Evolutionary conservation across 2,888 invertebrate genomes (phyloP).

Genomic region (Acleris holmiana): DNA sequence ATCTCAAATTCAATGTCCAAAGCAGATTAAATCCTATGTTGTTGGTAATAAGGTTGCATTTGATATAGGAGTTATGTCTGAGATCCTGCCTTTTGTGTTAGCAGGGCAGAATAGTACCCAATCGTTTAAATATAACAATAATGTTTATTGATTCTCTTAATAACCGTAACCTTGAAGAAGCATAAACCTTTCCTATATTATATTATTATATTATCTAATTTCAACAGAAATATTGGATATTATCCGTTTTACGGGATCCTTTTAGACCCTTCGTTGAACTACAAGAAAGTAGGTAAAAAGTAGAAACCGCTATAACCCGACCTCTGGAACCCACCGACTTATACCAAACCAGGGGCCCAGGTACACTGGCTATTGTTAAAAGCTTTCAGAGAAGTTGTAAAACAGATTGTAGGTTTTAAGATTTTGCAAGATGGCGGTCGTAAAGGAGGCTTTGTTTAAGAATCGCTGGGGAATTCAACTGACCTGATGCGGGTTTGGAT

Average conservation of each 20-base stretch:
- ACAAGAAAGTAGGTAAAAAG: conserved; percentile 27
- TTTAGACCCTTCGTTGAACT: conserved; percentile 24
- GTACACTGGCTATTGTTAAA: conserved; percentile 15
- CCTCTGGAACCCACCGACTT: not conserved
- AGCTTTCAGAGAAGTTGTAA: conserved; percentile 28
- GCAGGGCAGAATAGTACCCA: too few relatives aligned
- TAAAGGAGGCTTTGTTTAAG: conserved; percentile 23
- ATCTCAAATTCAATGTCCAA: too few relatives aligned
- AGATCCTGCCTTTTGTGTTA: too few relatives aligned
- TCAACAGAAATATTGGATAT: conserved; percentile 25
- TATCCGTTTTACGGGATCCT: conserved; percentile 27
- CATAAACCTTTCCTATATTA: conserved; percentile 3
- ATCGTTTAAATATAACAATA: too few relatives aligned
- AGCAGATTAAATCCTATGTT: too few relatives aligned
- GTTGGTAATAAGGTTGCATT: too few relatives aligned
- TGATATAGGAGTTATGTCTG: too few relatives aligned
- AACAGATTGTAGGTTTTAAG: conserved; percentile 30
- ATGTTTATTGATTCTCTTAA: too few relatives aligned
- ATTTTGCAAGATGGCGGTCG: conserved; percentile 15
- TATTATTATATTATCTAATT: conserved; percentile 31
- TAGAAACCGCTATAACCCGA: conserved; percentile 7
- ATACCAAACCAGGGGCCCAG: not conserved
- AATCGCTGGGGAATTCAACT: conserved; percentile 3
- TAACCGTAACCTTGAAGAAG: not conserved
- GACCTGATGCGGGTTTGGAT: not conserved